Conservation (phyloP, 2,113 vertebrate species). For the Galbula dea region DNA sequence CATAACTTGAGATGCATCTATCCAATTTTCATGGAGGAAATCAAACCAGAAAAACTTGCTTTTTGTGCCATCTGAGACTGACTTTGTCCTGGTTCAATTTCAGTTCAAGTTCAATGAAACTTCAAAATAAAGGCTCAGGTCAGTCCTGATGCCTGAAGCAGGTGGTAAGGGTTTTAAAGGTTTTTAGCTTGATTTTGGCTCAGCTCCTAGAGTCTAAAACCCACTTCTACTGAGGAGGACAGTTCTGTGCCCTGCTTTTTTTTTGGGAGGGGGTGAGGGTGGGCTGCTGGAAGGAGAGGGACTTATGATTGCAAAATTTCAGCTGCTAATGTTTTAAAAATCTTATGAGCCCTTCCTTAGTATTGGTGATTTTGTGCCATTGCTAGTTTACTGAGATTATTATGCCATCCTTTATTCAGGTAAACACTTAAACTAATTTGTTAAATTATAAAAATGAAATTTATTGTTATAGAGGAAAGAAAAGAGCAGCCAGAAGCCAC, state of each 20-base stretch:
- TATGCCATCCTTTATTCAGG: not conserved
- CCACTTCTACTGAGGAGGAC: not conserved
- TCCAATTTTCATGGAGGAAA: not conserved
- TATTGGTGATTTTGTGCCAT: not conserved
- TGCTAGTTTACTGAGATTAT: not conserved
- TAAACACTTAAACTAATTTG: not conserved
- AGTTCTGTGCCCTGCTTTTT: not conserved
- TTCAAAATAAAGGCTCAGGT: not conserved
- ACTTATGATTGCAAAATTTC: not conserved
- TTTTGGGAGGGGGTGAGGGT: fast-evolving
- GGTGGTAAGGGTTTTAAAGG: not conserved
- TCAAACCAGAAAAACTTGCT: not conserved
- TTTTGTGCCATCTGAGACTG: not conserved
- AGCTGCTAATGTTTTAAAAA: not conserved
- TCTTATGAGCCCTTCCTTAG: not conserved
- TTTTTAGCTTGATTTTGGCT: not conserved
- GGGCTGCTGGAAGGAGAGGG: too few species aligned
- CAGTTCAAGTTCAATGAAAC: not conserved
- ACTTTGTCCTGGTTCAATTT: not conserved
- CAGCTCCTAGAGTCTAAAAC: not conserved
- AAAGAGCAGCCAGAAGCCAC: not conserved
- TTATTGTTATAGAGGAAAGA: not conserved
- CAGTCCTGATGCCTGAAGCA: not conserved
- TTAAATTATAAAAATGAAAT: not conserved
- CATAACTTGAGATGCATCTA: not conserved